Percentiles rank a stretch among this genome's conserved stretches.
Evolutionary conservation across 2,888 invertebrate genomes (phyloP).

Genomic region (Schizotus pectinicornis): DNA sequence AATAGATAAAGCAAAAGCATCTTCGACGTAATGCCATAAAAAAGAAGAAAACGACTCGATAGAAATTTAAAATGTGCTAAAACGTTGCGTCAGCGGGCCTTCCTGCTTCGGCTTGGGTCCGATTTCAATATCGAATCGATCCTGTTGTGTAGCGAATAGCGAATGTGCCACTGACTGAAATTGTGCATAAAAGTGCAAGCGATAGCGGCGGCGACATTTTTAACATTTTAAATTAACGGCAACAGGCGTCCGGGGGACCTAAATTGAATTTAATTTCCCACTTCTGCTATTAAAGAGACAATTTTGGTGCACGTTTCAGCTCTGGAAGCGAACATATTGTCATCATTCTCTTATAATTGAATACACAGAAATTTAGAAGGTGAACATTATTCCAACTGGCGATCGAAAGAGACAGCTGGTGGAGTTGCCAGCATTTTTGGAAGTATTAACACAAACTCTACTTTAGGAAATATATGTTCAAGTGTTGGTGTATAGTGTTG

Average conservation of each 20-base stretch:
- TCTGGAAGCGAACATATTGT: conserved; percentile 14
- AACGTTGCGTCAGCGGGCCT: too few relatives aligned
- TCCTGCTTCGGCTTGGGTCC: too few relatives aligned
- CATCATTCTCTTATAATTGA: conserved; percentile 7
- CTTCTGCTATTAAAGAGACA: conserved; percentile 31
- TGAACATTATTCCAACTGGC: too few relatives aligned
- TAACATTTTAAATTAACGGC: conserved; percentile 34
- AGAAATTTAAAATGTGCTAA: too few relatives aligned
- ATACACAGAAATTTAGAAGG: neutral
- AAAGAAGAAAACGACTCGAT: too few relatives aligned
- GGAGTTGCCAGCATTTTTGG: too few relatives aligned
- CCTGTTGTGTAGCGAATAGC: conserved; percentile 6
- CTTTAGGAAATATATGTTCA: too few relatives aligned
- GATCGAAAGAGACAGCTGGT: too few relatives aligned
- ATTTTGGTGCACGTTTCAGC: conserved; percentile 13
- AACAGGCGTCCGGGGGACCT: conserved; percentile 28
- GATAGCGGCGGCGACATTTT: conserved; percentile 27
- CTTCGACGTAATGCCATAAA: too few relatives aligned
- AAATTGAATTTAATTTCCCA: conserved; percentile 31
- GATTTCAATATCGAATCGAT: neutral
- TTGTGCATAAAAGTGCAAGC: conserved; percentile 28
- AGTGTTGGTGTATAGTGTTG: too few relatives aligned
- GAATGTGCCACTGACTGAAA: conserved; percentile 14
- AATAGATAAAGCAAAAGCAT: too few relatives aligned
- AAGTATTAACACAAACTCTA: too few relatives aligned